These are phyloP conservation scores for Polypedilum vanderplanki DNA, from an alignment of 1,140 invertebrate genomes.

Conservation along the genomic window DNA sequence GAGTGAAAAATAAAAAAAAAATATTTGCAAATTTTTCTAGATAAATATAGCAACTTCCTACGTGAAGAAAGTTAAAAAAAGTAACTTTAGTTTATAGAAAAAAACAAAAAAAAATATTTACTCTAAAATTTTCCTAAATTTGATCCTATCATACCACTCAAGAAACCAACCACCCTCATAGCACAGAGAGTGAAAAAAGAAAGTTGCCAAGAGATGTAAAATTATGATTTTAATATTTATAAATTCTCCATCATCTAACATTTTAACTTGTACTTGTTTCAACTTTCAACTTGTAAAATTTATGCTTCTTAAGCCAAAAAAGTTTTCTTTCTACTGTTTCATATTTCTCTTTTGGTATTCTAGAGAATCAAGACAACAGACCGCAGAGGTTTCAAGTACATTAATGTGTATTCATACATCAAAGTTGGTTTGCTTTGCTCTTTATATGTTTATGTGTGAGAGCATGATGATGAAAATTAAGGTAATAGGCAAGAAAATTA, in stretches of 20 bases:
- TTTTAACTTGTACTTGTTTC: not conserved
- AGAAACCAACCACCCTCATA: no score
- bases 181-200: not conserved
- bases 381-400: constrained; percentile 16
- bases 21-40: no score
- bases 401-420: not conserved
- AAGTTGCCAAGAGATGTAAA: not conserved
- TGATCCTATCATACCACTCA: no score
- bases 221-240: constrained; percentile 20
- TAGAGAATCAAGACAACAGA: not conserved
- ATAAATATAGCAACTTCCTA: no score
- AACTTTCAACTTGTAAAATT: not conserved
- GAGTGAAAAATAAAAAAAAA: no score
- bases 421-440: not conserved
- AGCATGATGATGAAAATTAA: constrained; percentile 2
- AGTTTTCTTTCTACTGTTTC: not conserved
- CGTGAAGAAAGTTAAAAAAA: no score
- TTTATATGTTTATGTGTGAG: not conserved
- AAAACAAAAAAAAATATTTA: no score
- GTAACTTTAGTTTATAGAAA: no score
- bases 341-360: not conserved
- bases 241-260: constrained; percentile 1
- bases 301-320: not conserved
- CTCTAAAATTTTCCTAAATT: no score
- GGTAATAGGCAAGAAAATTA: constrained; percentile 6